Evolutionary conservation across 1,140 invertebrate species (phyloP).

Genomic region (Gonatopus flavifemur): DNA sequence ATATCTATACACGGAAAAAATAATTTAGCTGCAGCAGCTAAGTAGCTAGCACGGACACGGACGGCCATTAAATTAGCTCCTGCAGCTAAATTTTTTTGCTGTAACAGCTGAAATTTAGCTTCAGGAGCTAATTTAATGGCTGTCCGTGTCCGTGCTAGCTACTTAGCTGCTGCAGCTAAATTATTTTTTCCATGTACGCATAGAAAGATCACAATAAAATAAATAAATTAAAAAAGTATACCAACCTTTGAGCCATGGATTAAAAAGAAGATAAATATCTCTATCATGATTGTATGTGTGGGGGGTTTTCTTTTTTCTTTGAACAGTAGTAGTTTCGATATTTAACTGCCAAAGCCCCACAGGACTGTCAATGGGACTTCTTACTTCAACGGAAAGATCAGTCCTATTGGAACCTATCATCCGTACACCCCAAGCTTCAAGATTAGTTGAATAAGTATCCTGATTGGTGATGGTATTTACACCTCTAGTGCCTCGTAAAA

Average conservation of each 20-base stretch:
- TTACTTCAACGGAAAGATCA: conserved; percentile 45
- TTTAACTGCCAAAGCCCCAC: conserved; percentile 50
- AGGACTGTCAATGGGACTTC: conserved; percentile 50
- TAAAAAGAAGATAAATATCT: conserved; percentile 76
- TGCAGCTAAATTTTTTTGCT: too few species aligned
- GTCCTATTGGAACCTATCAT: conserved; percentile 30
- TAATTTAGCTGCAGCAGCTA: too few species aligned
- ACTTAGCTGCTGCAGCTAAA: too few species aligned
- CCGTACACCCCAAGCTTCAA: conserved; percentile 49
- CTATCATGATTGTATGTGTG: conserved; percentile 39
- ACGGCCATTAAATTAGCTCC: too few species aligned
- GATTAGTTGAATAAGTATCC: conserved; percentile 36
- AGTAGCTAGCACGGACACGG: too few species aligned
- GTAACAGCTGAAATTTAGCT: too few species aligned
- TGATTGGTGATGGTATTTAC: conserved; percentile 35
- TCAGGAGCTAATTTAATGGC: too few species aligned
- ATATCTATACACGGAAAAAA: too few species aligned
- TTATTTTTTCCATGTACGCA: too few species aligned
- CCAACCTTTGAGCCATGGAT: conserved; percentile 79
- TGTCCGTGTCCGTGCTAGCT: too few species aligned
- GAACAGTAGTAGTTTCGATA: conserved; percentile 43
- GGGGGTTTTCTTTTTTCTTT: conserved; percentile 23
- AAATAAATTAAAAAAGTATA: background rate
- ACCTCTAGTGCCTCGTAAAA: conserved; percentile 43
- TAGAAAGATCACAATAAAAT: background rate